Percentiles rank a stretch among this genome's conserved stretches.
These are phyloP conservation scores for Rhingia campestris DNA, from an alignment of 2,888 invertebrate genomes.

Conservation along the genomic window DNA sequence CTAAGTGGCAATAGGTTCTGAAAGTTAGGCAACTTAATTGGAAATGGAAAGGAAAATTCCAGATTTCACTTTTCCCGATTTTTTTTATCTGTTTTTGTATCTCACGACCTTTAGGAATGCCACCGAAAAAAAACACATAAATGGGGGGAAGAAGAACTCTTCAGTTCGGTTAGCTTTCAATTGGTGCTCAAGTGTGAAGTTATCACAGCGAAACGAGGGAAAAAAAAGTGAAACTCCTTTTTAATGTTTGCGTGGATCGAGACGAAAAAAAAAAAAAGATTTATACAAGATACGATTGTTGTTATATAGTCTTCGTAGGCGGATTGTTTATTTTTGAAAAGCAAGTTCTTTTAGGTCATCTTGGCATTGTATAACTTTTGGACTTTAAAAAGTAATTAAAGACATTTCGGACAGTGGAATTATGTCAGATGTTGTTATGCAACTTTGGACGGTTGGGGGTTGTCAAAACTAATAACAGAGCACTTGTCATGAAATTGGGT, in stretches of 20 bases:
- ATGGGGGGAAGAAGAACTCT: conserved; percentile 14
- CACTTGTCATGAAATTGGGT: background rate
- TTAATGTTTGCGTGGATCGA: conserved; percentile 19
- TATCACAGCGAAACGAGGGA: conserved; percentile 41
- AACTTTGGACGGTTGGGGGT: background rate
- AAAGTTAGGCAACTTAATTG: conserved; percentile 62
- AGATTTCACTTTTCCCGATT: conserved; percentile 63
- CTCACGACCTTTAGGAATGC: conserved; percentile 47
- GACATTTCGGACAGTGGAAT: conserved; percentile 1
- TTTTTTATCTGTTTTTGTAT: conserved; percentile 31
- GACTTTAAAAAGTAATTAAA: background rate
- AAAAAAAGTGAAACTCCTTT: conserved; percentile 68
- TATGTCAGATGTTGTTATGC: background rate
- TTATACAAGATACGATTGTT: conserved; percentile 16
- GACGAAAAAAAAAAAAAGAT: background rate
- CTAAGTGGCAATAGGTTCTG: conserved; percentile 50
- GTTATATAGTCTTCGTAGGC: conserved; percentile 7
- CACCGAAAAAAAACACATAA: background rate
- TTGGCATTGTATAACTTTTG: background rate
- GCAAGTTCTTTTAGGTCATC: conserved; percentile 2
- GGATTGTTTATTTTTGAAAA: conserved; percentile 15
- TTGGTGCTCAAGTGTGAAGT: conserved; percentile 42
- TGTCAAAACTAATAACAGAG: background rate
- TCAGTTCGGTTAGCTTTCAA: conserved; percentile 44
- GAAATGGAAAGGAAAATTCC: conserved; percentile 33